Percentiles rank a stretch among this genome's conserved stretches.
Conservation (phyloP, 2,113 vertebrate species). For the Xenopus laevis region DNA sequence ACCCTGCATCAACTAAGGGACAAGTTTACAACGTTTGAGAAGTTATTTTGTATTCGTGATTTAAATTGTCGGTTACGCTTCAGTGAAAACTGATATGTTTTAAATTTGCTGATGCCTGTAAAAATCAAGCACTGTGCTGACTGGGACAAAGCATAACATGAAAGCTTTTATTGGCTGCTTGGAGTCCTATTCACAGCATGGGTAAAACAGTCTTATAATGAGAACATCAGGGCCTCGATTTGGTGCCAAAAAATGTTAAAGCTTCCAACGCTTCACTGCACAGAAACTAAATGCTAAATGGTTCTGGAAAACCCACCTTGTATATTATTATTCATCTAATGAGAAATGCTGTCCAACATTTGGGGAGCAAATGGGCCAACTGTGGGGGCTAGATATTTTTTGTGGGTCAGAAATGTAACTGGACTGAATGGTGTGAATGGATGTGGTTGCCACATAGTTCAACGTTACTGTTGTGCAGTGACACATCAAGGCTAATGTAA, state of each 20-base stretch:
- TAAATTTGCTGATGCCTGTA: slow-evolving; percentile 6
- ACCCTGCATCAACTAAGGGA: not conserved
- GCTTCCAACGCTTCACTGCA: not conserved
- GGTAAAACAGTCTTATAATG: not conserved
- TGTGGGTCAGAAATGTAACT: too few species aligned
- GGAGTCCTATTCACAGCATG: not conserved
- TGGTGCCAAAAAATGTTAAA: not conserved
- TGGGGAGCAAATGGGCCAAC: too few species aligned
- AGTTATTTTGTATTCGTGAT: not conserved
- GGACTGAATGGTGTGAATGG: too few species aligned
- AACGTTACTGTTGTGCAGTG: too few species aligned
- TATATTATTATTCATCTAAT: not conserved
- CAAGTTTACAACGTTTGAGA: not conserved
- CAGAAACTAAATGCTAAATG: not conserved
- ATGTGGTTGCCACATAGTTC: too few species aligned
- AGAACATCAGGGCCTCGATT: not conserved
- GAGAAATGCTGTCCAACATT: too few species aligned
- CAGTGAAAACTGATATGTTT: not conserved
- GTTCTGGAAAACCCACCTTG: not conserved
- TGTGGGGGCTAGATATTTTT: too few species aligned
- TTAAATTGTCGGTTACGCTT: not conserved
- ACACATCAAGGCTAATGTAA: too few species aligned
- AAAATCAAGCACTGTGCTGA: not conserved
- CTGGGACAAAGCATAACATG: not conserved
- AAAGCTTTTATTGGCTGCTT: slow-evolving; percentile 4